phyloP scores from a whole-genome alignment of 2,113 vertebrate species.

The Bubalus kerabau region DNA sequence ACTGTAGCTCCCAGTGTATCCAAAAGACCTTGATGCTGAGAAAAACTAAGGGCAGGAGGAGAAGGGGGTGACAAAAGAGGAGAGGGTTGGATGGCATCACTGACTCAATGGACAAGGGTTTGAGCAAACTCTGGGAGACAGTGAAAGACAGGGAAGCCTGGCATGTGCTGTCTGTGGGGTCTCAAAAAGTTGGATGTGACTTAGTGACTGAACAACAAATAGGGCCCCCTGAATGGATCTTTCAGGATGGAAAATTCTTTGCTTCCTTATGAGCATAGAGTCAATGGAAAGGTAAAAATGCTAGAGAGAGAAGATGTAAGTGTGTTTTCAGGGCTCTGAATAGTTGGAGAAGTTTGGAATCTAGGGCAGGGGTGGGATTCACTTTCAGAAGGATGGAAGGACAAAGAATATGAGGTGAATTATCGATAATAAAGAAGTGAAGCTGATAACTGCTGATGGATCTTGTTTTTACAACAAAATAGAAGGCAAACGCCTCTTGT shows the following conservation, averaged over 20 bases:
- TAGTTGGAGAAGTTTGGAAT: neutral
- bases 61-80: neutral
- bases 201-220: neutral
- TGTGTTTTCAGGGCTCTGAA: neutral
- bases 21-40: neutral
- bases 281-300: neutral
- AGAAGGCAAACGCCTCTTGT: neutral
- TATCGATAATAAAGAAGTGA: neutral
- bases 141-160: neutral
- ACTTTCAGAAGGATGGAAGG: neutral
- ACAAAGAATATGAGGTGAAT: neutral
- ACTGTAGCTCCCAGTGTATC: neutral
- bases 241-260: neutral
- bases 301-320: neutral
- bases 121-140: neutral
- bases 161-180: neutral
- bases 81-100: neutral
- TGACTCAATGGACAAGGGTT: neutral
- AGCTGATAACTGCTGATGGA: neutral
- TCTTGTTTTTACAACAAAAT: neutral
- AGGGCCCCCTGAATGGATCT: neutral
- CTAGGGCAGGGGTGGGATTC: neutral
- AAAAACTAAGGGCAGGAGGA: neutral
- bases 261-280: neutral
- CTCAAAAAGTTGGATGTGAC: neutral